These are phyloP conservation scores for Cheilosia grossa DNA, from an alignment of 2,888 invertebrate genomes.

Conservation along the genomic window DNA sequence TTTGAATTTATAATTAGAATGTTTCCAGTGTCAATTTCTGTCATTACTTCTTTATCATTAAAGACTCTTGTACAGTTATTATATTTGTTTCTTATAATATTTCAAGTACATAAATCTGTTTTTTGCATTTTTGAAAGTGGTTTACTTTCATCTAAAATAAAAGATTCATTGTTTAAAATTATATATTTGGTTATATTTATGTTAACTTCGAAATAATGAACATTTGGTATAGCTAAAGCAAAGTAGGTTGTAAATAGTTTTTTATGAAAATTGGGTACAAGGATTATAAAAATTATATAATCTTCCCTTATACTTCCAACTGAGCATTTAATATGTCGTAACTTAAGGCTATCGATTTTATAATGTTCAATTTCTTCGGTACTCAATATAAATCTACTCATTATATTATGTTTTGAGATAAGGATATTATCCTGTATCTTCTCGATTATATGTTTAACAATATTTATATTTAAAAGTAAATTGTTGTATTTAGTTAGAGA, in stretches of 20 bases:
- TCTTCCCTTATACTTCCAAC: conserved; percentile 20
- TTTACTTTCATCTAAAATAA: neutral
- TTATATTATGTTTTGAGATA: conserved; percentile 39
- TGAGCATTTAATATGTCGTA: conserved; percentile 13
- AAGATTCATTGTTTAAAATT: conserved; percentile 17
- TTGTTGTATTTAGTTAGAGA: conserved; percentile 29
- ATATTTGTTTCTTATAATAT: conserved; percentile 5
- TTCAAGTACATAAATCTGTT: conserved; percentile 7
- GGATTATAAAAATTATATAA: conserved; percentile 21
- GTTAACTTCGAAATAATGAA: conserved; percentile 3
- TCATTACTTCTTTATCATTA: conserved; percentile 19
- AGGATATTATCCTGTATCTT: conserved; percentile 13
- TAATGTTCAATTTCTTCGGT: too few relatives aligned
- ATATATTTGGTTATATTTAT: conserved; percentile 3
- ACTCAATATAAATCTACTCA: conserved; percentile 40
- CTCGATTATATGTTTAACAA: neutral
- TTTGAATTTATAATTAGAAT: conserved; percentile 31
- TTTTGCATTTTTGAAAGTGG: conserved; percentile 23
- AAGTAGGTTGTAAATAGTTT: neutral
- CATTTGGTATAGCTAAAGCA: conserved; percentile 41
- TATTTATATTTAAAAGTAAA: neutral
- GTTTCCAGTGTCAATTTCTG: conserved; percentile 20
- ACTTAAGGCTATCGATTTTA: too few relatives aligned
- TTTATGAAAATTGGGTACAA: neutral
- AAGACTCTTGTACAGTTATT: conserved; percentile 16